Evolutionary conservation across 2,888 invertebrate genomes (phyloP), one percentile per base, ranked within the genome.

Genomic region (Ptilodon capucinus): DNA sequence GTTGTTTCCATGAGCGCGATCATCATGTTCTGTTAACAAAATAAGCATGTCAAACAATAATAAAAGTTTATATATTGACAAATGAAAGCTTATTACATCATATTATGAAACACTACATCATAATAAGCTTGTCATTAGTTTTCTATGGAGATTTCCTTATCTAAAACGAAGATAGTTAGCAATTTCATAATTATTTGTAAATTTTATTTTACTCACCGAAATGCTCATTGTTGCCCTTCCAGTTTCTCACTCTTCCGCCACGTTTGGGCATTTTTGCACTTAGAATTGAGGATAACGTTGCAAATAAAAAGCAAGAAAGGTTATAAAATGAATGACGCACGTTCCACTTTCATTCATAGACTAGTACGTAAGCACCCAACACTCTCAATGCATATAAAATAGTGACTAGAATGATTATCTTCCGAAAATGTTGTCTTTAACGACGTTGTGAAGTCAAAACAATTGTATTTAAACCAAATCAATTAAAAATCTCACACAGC

Each of bases 11-110:
- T 79, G 76, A n/a, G 57, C 42, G 14, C 92, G 84, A 54, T 91
- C 91, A 74, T 92, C 91, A 57, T 92, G 92, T 74, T 92, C 92
- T 92, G 61, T 42, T 74, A 77, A 60, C 32, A 53, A 47, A 41
- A 32, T 32, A 4, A 7, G 2, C 25, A n/a, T 32, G 40, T 28
- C 13, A 28, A 35, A 2, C 11, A 7, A 16, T 14, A 34, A 34
- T 8, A 34, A 1, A 34, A 34, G 7, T n/a, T n/a, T n/a, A 16
- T 34, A 17, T 2, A 18, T 19, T 41, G 25, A 3, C 30, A 30
- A 17, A 44, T 30, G 14, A 39, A 13, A 4, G 43, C 40, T 39
- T 17, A 6, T 8, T 34, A 14, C 13, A 28, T 41, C 18, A 23
- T 11, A 13, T 28, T 17, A 7, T 14, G 23, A 4, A 23, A 23